Conservation (phyloP, 1,140 invertebrate species). For the Linepithema humile region DNA sequence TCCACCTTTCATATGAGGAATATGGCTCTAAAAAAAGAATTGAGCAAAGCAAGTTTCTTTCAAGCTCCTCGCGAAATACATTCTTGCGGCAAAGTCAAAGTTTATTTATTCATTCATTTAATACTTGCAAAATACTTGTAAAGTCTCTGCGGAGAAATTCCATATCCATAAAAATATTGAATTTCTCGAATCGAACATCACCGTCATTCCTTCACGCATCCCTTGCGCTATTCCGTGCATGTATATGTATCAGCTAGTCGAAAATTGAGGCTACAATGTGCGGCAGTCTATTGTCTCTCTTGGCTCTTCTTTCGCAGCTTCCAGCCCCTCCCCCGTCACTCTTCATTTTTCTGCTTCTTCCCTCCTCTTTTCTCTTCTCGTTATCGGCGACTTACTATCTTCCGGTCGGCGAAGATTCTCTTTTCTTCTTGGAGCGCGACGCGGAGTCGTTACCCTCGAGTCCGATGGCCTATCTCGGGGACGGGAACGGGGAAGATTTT, state of each 20-base stretch:
- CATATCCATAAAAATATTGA: background rate
- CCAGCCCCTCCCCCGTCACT: slow-evolving; percentile 28
- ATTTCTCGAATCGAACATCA: background rate
- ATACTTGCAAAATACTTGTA: background rate
- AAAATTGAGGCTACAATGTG: slow-evolving; percentile 81
- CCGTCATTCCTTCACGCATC: slow-evolving; percentile 22
- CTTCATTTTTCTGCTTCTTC: slow-evolving; percentile 19
- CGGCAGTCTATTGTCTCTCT: slow-evolving; percentile 84
- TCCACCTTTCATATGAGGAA: background rate
- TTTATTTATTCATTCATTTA: background rate
- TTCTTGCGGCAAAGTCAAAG: background rate
- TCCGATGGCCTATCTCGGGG: slow-evolving; percentile 58
- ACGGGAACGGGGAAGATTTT: slow-evolving; percentile 70
- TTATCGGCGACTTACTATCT: slow-evolving; percentile 48
- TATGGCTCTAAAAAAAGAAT: background rate
- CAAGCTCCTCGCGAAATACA: background rate
- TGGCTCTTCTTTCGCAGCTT: slow-evolving; percentile 75
- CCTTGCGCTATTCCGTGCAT: background rate
- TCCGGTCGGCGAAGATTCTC: slow-evolving; percentile 51
- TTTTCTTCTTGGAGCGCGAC: slow-evolving; percentile 54
- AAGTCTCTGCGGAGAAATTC: background rate
- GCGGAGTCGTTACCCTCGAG: slow-evolving; percentile 29
- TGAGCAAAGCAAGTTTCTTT: background rate
- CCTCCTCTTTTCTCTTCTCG: slow-evolving; percentile 5
- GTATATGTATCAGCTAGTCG: slow-evolving; percentile 76